These are phyloP conservation scores for Sphyrna mokarran DNA, from an alignment of 2,113 vertebrate species.

Conservation along the genomic window DNA sequence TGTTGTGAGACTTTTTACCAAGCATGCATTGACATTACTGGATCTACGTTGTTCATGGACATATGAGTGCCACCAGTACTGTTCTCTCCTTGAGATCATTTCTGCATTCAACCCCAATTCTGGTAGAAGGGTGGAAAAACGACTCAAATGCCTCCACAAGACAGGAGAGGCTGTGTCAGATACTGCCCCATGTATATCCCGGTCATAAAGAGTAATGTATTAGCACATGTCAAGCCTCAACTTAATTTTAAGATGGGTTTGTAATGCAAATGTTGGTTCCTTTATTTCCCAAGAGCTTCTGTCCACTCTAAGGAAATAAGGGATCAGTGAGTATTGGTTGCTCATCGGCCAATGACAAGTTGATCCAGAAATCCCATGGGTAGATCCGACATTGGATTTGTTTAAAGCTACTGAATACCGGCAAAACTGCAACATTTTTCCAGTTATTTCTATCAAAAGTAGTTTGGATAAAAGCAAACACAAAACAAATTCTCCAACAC, in stretches of 20 bases:
- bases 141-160: not conserved
- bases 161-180: not conserved
- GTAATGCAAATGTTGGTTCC: slow-evolving; percentile 51
- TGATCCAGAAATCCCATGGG: slow-evolving; percentile 53
- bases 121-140: not conserved
- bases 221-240: slow-evolving; percentile 62
- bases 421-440: not conserved
- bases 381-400: slow-evolving; percentile 65
- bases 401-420: slow-evolving; percentile 70
- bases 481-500: not conserved
- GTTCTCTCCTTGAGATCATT: not conserved
- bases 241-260: slow-evolving; percentile 67
- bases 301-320: slow-evolving; percentile 68
- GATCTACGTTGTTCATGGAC: not conserved
- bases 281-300: slow-evolving; percentile 71
- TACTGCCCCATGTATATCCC: not conserved
- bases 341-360: slow-evolving; percentile 65
- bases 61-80: not conserved
- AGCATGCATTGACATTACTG: not conserved
- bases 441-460: not conserved
- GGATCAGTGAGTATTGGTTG: slow-evolving; percentile 62
- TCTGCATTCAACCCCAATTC: not conserved
- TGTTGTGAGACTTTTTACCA: no score
- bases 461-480: not conserved
- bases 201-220: slow-evolving; percentile 65